These are phyloP conservation scores for fruit fly (Drosophila melanogaster) DNA, from an alignment of 1,140 invertebrate genomes.

Conservation along the genomic window Release_6_plus_ISO1_MT NT_037436.4:15337501-15338000, in stretches of 20 bases:
- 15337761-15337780: slow-evolving; percentile 91
- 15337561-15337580: slow-evolving; percentile 93
- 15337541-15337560: slow-evolving; percentile 94
- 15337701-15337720: slow-evolving; percentile 90
- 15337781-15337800: slow-evolving; percentile 91
- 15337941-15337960: slow-evolving; percentile 91
- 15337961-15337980: slow-evolving; percentile 84
- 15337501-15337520: slow-evolving; percentile 92
- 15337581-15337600: slow-evolving; percentile 91
- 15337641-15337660: slow-evolving; percentile 91
- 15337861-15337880: slow-evolving; percentile 93
- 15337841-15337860: slow-evolving; percentile 94
- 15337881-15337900: slow-evolving; percentile 92
- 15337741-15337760: slow-evolving; percentile 92
- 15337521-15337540: slow-evolving; percentile 91
- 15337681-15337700: slow-evolving; percentile 94
- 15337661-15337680: slow-evolving; percentile 90
- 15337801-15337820: slow-evolving; percentile 89
- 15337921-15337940: slow-evolving; percentile 94
- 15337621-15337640: slow-evolving; percentile 90
- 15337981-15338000: slow-evolving; percentile 47
- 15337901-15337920: slow-evolving; percentile 92
- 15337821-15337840: slow-evolving; percentile 91
- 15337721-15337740: slow-evolving; percentile 90
- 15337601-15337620: slow-evolving; percentile 91